Base-by-base conservation (phyloP, 1,140 invertebrate species). In the Bathynomus jamesi region DNA sequence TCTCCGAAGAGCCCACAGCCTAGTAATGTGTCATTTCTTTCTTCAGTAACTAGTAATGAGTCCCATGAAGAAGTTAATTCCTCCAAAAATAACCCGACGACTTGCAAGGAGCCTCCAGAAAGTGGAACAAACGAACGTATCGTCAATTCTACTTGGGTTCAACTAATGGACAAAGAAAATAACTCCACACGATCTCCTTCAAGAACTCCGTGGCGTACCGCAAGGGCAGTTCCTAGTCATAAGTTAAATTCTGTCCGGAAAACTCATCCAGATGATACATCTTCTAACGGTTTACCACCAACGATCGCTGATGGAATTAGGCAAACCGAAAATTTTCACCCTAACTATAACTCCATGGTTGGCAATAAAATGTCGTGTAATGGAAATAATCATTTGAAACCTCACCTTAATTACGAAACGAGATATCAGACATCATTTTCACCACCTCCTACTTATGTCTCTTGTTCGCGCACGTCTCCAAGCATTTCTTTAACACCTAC, bases 91-190 rank as follows among this genome's bases (percentile, higher is more conserved):
- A 53, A 53, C 21, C 13, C 21, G 13, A 2, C 40, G 21, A 21
- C 21, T 2, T 17, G 2, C 13, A 53, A 53, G 2, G 40, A 53
- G 11, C 21, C 40, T 40, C 25, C 71, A 68, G 17, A 76, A 71
- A 62, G 70, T 73, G 46, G 71, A 73, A 40, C 71, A 71, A 28
- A 31, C 17, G 72, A 69, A 7, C 71, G 62, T 24, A 27, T 73
- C 21, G 72, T 76, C 31, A 76, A 76, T 29, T 76, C 75, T 4
- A 71, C 75, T 0, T 76, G 72, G 69, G 75, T 76, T 10, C 70
- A 67, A 66, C 66, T 76, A 28, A 70, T 70, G 65, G 72, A 69
- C 24, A 65, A 65, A 3, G 67, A 69, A 17, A 53, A 53, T 5
- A 53, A 21, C 21, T 3, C 40, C 21, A 21, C 40, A 17, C 13